Evolutionary conservation across 2,113 vertebrate species (phyloP).

Genomic region (Raja brachyura): DNA sequence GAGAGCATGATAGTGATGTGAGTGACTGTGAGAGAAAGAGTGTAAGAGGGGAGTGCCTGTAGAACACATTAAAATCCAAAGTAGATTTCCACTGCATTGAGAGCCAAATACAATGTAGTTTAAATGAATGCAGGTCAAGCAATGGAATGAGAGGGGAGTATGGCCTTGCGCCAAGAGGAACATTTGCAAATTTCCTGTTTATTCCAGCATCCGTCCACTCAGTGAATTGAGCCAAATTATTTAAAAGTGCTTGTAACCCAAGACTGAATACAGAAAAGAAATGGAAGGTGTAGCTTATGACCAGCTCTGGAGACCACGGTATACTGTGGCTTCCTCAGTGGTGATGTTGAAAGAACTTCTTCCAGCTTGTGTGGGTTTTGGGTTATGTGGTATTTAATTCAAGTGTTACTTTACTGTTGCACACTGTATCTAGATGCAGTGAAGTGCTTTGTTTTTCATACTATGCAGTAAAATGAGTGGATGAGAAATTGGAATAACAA

Average conservation of each 20-base stretch:
- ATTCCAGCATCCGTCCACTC: background rate
- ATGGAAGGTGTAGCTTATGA: background rate
- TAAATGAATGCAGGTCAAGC: background rate
- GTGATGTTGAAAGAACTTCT: background rate
- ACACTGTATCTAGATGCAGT: too few relatives aligned
- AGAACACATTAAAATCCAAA: background rate
- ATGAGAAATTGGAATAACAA: too few relatives aligned
- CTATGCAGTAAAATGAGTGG: too few relatives aligned
- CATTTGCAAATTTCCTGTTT: conserved; percentile 28
- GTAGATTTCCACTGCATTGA: background rate
- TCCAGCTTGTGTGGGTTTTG: background rate
- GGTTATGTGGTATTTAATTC: background rate
- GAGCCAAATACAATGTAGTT: background rate
- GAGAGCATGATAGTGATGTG: background rate
- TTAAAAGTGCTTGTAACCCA: background rate
- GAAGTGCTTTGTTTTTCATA: too few relatives aligned
- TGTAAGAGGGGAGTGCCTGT: background rate
- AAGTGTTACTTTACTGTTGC: too few relatives aligned
- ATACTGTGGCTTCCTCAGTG: background rate
- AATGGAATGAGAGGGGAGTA: background rate
- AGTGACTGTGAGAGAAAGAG: background rate
- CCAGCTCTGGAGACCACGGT: background rate
- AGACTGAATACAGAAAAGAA: background rate
- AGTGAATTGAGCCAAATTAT: background rate
- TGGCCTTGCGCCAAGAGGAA: background rate